Base-by-base conservation (phyloP, 2,888 invertebrate genomes). In the Tridacna crocea region DNA sequence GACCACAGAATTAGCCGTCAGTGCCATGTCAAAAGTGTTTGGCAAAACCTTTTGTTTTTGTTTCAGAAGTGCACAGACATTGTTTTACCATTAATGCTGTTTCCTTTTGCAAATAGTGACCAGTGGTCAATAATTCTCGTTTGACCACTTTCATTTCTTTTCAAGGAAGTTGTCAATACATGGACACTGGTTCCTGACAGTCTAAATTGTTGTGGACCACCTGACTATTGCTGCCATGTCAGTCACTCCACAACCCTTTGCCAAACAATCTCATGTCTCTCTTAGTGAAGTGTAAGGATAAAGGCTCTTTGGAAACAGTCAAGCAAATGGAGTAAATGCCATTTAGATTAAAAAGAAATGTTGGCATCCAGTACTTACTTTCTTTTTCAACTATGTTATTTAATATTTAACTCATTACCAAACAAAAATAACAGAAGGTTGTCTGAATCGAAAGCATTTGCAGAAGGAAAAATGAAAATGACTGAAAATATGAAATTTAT, bases 91-190 rank as follows among this genome's bases (percentile, higher is more conserved):
- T 68, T 68, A 68, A 68, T 46, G 0, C 22, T 68, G 68, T 47
- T 68, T 68, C 68, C 68, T 68, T 47, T 47, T 75, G 15, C 73
- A 80, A 80, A 80, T 73, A 76, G 24, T 76, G 80, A 76, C 80
- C 76, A 72, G 8, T 75, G 80, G 58, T 76, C 80, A 77, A 60
- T 68, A 72, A 73, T 55, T 55, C 58, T 60, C 58, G 66, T 65
- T 74, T 74, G 80, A 76, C 76, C 76, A 70, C 51, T 70, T 48
- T 70, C 70, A 48, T 26, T 51, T 70, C 51, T 70, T 76, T 51
- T 76, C 76, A 66, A 76, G 76, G 77, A 80, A 77, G 73, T 73
- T 77, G 80, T 80, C 80, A 80, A 36, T 63, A 48, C 26, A 47
- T 70, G 36, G 60, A 55, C 51, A 75, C 3, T 46, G 70, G 47